Conservation (phyloP, 2,797 vertebrate species). For the Tamandua tetradactyla region DNA sequence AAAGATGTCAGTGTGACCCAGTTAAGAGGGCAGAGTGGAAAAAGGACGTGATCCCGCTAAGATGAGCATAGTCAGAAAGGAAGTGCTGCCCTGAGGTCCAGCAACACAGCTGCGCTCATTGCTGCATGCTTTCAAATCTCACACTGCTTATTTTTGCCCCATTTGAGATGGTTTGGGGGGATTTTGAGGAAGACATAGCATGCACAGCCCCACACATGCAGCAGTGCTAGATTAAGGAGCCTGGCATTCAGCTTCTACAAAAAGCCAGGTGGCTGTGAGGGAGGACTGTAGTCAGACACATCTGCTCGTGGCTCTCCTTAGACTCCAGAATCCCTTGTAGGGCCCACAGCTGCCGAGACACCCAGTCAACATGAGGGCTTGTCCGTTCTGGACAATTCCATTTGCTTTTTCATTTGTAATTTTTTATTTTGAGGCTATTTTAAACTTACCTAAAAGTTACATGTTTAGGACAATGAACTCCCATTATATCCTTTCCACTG, state of each 20-base stretch:
- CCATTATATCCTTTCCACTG: not conserved
- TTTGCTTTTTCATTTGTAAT: not conserved
- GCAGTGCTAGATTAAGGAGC: not conserved
- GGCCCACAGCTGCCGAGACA: not conserved
- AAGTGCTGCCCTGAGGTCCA: no score
- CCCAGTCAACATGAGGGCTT: not conserved
- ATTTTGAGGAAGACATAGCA: not conserved
- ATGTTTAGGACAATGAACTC: not conserved
- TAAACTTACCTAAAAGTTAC: not conserved
- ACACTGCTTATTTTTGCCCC: not conserved
- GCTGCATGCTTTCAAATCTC: not conserved
- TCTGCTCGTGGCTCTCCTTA: not conserved
- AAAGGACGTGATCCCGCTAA: no score
- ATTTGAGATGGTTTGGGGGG: not conserved
- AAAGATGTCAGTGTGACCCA: no score
- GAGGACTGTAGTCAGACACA: no score
- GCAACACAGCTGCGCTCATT: not conserved
- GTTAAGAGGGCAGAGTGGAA: no score
- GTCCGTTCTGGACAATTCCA: not conserved
- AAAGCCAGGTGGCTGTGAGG: rapidly evolving
- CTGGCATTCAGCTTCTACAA: not conserved
- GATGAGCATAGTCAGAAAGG: no score
- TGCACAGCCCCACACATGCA: no score
- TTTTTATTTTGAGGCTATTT: not conserved
- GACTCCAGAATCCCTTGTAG: not conserved